Evolutionary conservation across 2,797 vertebrate genomes (phyloP).

Genomic region (Semaprochilodus insignis): DNA sequence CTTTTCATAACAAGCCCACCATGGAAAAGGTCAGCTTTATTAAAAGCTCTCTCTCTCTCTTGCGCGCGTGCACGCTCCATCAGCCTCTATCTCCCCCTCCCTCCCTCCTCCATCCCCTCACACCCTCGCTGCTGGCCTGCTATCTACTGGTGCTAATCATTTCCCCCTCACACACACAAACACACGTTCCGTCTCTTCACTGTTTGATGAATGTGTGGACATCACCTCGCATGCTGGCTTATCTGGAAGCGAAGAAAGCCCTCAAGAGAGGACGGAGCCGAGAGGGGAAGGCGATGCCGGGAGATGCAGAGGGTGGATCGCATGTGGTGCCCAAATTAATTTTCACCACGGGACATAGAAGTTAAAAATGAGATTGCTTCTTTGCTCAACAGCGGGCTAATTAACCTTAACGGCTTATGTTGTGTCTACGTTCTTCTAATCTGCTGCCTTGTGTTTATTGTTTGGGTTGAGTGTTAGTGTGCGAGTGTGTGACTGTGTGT

Average conservation of each 20-base stretch:
- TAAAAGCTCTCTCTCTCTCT: conserved; percentile 50
- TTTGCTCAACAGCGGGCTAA: conserved; percentile 60
- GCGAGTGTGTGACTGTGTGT: neutral
- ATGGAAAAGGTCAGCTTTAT: conserved; percentile 66
- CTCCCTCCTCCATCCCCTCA: neutral
- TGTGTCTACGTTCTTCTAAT: conserved; percentile 54
- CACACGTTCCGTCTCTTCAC: conserved; percentile 12
- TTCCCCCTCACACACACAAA: conserved; percentile 41
- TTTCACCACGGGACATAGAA: conserved; percentile 63
- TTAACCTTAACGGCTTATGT: conserved; percentile 61
- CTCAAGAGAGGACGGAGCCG: conserved; percentile 50
- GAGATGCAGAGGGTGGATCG: conserved; percentile 35
- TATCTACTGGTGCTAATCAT: conserved; percentile 63
- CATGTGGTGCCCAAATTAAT: conserved; percentile 64
- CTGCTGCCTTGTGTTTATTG: conserved; percentile 54
- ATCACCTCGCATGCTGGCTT: conserved; percentile 48
- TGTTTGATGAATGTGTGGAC: conserved; percentile 61
- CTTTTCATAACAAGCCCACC: conserved; percentile 54
- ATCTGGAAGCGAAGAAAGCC: conserved; percentile 62
- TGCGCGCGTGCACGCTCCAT: conserved; percentile 12
- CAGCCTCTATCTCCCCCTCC: neutral
- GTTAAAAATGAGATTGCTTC: conserved; percentile 54
- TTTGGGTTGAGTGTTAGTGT: conserved; percentile 39
- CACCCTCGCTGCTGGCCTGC: conserved; percentile 44
- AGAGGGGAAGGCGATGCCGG: conserved; percentile 25